A percentile compares a stretch with the other conserved stretches of the same genome.
Evolutionary conservation across 2,113 vertebrate genomes (phyloP).

Genomic region (Hippocampus comes): DNA sequence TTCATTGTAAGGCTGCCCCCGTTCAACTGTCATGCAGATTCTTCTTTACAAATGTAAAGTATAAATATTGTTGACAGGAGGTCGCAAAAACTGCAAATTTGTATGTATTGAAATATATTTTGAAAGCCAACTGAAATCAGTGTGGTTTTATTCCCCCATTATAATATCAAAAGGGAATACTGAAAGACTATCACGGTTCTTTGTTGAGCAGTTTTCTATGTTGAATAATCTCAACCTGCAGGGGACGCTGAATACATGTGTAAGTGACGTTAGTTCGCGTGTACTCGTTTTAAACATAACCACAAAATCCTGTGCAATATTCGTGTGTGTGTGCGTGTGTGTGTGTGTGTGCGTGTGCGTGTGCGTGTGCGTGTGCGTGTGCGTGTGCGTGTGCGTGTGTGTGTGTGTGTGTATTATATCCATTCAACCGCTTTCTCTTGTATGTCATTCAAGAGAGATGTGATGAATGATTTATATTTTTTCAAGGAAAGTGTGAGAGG

Average conservation of each 20-base stretch:
- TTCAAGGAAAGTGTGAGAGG: neutral
- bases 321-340: neutral
- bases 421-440: neutral
- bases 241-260: conserved; percentile 58
- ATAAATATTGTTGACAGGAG: too few species aligned
- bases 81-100: too few species aligned
- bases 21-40: neutral
- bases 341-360: too few species aligned
- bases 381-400: neutral
- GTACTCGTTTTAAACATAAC: conserved; percentile 1
- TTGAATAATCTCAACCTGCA: conserved; percentile 44
- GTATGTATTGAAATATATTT: too few species aligned
- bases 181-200: too few species aligned
- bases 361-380: neutral
- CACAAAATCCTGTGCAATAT: neutral
- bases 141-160: too few species aligned
- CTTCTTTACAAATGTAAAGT: too few species aligned
- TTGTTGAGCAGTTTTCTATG: neutral
- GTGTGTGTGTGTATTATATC: neutral
- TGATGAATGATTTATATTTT: neutral
- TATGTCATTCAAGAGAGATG: neutral
- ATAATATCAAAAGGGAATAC: neutral
- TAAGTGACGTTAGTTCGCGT: neutral
- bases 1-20: neutral
- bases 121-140: too few species aligned